Evolutionary conservation across 92 coral and sea anemone species (phyloP).

Genomic region (Porites divaricata): DNA sequence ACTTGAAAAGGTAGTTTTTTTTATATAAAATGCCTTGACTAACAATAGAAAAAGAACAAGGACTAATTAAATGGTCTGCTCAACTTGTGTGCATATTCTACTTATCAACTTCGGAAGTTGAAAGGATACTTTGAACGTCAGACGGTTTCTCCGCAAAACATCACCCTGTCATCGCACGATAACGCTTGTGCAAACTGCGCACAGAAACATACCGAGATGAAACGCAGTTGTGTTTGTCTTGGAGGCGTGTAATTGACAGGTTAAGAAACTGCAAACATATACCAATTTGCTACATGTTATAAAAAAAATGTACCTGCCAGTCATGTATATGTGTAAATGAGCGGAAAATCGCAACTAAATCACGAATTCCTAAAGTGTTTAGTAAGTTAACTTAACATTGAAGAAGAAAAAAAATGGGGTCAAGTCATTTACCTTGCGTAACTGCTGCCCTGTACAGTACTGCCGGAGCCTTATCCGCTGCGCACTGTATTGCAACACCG

Average conservation of each 20-base stretch:
- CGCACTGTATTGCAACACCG: conserved; percentile 26
- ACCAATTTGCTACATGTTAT: conserved; percentile 96
- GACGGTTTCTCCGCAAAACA: conserved; percentile 19
- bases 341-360: conserved; percentile 37
- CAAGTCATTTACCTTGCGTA: conserved; percentile 23
- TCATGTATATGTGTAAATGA: conserved; percentile 6
- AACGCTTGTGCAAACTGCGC: conserved; percentile 20
- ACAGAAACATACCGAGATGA: conserved; percentile 38
- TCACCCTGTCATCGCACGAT: conserved; percentile 41
- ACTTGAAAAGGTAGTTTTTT: not conserved
- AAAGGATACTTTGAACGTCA: conserved; percentile 9
- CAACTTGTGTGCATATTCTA: conserved; percentile 23
- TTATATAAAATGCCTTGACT: conserved; percentile 5
- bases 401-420: too few species aligned
- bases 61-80: conserved; percentile 33
- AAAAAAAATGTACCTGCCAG: conserved; percentile 66
- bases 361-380: conserved; percentile 23
- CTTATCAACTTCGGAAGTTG: conserved; percentile 34
- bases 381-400: not conserved
- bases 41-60: conserved; percentile 20
- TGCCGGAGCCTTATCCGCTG: conserved; percentile 16
- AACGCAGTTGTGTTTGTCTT: conserved; percentile 25
- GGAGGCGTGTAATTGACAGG: conserved; percentile 73
- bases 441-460: conserved; percentile 1
- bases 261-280: conserved; percentile 84